phyloP scores from a whole-genome alignment of 2,888 invertebrate species.

The Euzetes globulus region DNA sequence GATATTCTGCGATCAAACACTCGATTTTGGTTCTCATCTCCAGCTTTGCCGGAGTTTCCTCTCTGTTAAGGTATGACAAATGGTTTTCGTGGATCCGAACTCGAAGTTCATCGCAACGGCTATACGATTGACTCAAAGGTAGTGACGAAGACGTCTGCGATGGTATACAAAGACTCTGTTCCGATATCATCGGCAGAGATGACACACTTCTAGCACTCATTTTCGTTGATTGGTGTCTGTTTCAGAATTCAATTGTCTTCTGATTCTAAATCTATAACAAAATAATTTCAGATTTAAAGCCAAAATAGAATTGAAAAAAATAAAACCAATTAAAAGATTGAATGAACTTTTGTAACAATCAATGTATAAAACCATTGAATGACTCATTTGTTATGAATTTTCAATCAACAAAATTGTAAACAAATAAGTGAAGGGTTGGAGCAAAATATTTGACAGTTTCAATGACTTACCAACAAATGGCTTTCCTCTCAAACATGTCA shows the following conservation, averaged over 20 bases:
- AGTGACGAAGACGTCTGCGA: neutral
- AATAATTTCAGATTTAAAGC: neutral
- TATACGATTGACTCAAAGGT: conserved; percentile 28
- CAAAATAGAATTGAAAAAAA: neutral
- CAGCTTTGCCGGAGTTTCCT: conserved; percentile 41
- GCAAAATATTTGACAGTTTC: neutral
- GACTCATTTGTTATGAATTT: too few species aligned
- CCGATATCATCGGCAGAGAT: neutral
- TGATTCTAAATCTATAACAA: neutral
- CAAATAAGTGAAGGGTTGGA: neutral
- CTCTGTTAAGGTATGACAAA: conserved; percentile 41
- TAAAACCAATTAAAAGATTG: too few species aligned
- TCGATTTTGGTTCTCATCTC: conserved; percentile 40
- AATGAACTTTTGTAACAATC: too few species aligned
- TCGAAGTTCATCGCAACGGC: conserved; percentile 30
- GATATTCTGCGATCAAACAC: conserved; percentile 40
- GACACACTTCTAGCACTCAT: conserved; percentile 7
- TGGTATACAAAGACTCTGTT: neutral
- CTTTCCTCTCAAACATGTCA: neutral
- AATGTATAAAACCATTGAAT: too few species aligned
- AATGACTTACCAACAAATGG: neutral
- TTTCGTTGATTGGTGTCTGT: too few species aligned
- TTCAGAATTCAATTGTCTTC: neutral
- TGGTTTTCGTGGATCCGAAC: conserved; percentile 37
- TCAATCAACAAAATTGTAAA: too few species aligned